A percentile compares a stretch with the other conserved stretches of the same genome.
Evolutionary conservation across 2,113 vertebrate species (phyloP).

Genomic region (Scatophagus argus): DNA sequence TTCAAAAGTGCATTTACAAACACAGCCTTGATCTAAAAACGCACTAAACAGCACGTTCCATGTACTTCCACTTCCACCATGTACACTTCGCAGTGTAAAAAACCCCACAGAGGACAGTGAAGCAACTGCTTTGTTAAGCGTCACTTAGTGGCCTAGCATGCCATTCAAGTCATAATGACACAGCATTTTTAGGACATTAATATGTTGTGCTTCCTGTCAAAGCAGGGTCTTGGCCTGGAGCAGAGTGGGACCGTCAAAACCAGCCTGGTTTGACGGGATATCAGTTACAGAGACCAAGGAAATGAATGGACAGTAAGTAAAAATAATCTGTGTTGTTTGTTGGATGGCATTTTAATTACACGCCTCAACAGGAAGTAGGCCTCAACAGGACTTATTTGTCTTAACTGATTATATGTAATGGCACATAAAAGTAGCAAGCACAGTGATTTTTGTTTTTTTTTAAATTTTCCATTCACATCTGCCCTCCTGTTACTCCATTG

Average conservation of each 20-base stretch:
- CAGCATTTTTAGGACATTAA: neutral
- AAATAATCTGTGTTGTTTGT: too few species aligned
- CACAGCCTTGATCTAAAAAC: neutral
- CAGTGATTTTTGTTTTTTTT: too few species aligned
- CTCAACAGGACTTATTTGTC: neutral
- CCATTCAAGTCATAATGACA: conserved; percentile 11
- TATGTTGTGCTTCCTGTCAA: conserved; percentile 7
- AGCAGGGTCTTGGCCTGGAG: neutral
- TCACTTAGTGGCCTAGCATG: neutral
- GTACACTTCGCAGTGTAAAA: neutral
- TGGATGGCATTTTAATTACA: too few species aligned
- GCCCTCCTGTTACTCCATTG: neutral
- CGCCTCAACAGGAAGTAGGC: neutral
- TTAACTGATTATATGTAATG: neutral
- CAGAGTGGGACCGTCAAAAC: neutral
- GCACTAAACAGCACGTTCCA: too few species aligned
- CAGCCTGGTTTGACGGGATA: too few species aligned
- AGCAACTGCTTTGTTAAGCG: conserved; percentile 12
- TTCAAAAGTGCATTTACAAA: neutral
- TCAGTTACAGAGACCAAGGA: neutral
- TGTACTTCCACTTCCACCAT: too few species aligned
- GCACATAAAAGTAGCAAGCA: neutral
- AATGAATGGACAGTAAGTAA: neutral
- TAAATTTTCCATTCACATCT: neutral
- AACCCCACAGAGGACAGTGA: neutral